Evolutionary conservation across 2,797 vertebrate species (phyloP).

Genomic region (Chromis chromis): DNA sequence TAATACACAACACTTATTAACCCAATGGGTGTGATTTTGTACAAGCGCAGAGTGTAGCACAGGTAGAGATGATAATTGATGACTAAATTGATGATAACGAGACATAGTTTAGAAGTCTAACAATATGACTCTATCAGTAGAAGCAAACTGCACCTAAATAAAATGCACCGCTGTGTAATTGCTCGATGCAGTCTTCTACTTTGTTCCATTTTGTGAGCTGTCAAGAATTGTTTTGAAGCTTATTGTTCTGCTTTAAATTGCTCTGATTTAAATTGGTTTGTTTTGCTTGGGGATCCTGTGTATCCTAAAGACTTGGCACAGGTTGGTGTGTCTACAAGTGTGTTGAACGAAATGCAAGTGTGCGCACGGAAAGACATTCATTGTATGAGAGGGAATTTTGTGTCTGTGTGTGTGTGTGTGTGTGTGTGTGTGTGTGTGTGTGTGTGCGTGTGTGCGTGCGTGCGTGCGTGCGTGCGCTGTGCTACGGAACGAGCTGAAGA

Average conservation of each 20-base stretch:
- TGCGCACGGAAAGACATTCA: conserved; percentile 20
- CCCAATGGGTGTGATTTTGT: too few species aligned
- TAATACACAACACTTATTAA: background rate
- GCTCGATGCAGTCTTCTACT: too few species aligned
- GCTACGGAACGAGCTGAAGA: conserved; percentile 59
- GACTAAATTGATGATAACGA: background rate
- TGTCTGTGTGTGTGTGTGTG: conserved; percentile 25
- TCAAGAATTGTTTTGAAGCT: background rate
- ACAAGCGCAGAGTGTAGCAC: background rate
- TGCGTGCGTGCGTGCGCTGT: conserved; percentile 30
- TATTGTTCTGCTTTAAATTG: conserved; percentile 28
- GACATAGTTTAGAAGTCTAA: background rate
- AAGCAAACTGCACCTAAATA: background rate
- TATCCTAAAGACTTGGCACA: conserved; percentile 11
- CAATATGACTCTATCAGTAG: background rate
- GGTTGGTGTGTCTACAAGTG: background rate
- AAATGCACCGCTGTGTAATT: background rate
- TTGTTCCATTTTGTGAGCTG: too few species aligned
- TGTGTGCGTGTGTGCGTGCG: conserved; percentile 35
- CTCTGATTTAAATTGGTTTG: conserved; percentile 20
- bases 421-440: conserved; percentile 29
- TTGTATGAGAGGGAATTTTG: conserved; percentile 34
- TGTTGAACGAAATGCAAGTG: conserved; percentile 19
- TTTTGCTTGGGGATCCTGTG: conserved; percentile 13
- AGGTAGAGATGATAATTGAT: too few species aligned